Percentiles rank a stretch among this genome's conserved stretches.
Evolutionary conservation across 2,113 vertebrate species (phyloP).

Genomic region (Eclectus roratus): DNA sequence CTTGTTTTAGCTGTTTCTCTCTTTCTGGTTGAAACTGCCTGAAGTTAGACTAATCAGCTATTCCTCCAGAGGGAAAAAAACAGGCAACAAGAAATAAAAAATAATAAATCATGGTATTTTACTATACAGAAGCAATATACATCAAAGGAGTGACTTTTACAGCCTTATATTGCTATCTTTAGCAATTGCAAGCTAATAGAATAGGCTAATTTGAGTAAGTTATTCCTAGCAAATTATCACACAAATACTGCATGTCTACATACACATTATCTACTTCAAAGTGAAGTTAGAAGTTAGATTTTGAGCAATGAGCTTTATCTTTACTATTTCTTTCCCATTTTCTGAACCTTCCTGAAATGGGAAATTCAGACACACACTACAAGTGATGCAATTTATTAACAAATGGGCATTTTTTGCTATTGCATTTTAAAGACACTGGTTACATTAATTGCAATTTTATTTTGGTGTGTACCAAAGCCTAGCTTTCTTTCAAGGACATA

Average conservation of each 20-base stretch:
- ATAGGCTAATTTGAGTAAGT: neutral
- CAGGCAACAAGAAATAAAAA: neutral
- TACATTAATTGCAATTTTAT: neutral
- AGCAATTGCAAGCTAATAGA: neutral
- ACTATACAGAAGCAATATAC: neutral
- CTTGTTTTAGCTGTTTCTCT: slow-evolving; percentile 1
- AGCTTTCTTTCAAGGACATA: fast-evolving
- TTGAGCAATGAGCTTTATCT: neutral
- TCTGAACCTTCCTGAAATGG: neutral
- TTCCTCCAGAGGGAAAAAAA: neutral
- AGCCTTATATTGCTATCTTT: neutral
- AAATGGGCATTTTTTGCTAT: neutral
- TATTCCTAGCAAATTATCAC: neutral
- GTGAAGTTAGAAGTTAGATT: neutral
- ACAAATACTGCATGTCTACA: neutral
- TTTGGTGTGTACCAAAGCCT: neutral
- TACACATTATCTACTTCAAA: neutral
- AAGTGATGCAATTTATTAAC: neutral
- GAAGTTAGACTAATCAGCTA: slow-evolving; percentile 26
- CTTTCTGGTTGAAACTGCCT: neutral
- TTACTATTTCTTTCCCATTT: neutral
- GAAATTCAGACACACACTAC: neutral
- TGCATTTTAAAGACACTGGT: neutral
- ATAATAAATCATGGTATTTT: slow-evolving; percentile 26
- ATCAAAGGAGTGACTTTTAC: neutral